A percentile compares a stretch with the other conserved stretches of the same genome.
Conservation (phyloP, 2,797 vertebrate species). For the Mareca penelope region DNA sequence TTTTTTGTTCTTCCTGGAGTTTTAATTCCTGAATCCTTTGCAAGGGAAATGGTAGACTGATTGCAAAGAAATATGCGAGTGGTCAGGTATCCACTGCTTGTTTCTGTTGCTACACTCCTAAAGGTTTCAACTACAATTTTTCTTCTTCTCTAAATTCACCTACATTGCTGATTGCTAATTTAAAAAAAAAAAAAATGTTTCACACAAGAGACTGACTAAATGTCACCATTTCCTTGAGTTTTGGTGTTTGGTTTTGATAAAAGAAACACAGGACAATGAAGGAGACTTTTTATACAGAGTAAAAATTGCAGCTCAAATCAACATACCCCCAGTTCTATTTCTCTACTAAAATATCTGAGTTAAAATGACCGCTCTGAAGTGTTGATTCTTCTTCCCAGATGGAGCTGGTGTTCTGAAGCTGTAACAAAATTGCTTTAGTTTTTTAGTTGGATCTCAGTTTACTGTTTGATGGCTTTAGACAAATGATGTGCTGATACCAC, state of each 20-base stretch:
- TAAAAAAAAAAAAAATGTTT: not conserved
- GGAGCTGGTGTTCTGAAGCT: not conserved
- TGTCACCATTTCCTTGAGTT: not conserved
- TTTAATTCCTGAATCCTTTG: not conserved
- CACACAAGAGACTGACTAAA: not conserved
- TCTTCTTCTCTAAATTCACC: not conserved
- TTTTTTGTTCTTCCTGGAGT: not conserved
- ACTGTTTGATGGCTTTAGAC: not conserved
- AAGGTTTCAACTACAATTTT: not conserved
- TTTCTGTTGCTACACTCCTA: not conserved
- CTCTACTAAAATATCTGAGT: not conserved
- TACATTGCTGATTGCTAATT: not conserved
- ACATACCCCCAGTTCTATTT: not conserved
- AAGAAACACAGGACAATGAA: slow-evolving; percentile 8
- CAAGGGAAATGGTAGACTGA: not conserved
- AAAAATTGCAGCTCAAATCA: not conserved
- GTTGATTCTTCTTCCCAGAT: not conserved
- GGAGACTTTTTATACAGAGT: not conserved
- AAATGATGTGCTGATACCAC: not conserved
- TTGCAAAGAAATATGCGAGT: not conserved
- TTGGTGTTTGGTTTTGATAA: slow-evolving; percentile 16
- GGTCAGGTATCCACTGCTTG: not conserved
- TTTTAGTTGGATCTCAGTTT: not conserved
- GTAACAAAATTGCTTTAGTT: not conserved
- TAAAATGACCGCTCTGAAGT: not conserved